Conservation (phyloP, 35 echinoderm and acorn worm genomes). For the Ptychodera flava region DNA sequence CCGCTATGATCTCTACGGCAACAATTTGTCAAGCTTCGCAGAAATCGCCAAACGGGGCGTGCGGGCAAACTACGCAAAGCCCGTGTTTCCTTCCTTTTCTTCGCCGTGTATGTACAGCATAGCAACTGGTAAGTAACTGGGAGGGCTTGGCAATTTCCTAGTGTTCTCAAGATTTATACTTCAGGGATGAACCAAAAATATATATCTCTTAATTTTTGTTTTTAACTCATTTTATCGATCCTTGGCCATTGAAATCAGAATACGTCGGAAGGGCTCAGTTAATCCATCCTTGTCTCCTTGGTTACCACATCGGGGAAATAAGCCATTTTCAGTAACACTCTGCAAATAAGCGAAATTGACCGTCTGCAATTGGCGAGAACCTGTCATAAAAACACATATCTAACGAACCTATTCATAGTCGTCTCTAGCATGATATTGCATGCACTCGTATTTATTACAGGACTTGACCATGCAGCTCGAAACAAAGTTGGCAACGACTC, state of each 20-base stretch:
- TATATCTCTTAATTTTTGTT: not conserved
- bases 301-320: too few relatives aligned
- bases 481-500: too few relatives aligned
- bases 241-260: not conserved
- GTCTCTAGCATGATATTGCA: too few relatives aligned
- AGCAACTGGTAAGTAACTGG: constrained; percentile 52
- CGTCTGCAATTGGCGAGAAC: too few relatives aligned
- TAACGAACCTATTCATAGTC: too few relatives aligned
- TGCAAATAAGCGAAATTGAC: too few relatives aligned
- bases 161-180: not conserved
- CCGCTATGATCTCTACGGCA: constrained; percentile 58
- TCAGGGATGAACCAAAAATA: not conserved
- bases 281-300: too few relatives aligned
- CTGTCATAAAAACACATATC: too few relatives aligned
- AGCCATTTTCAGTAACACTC: too few relatives aligned
- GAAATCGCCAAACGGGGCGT: constrained; percentile 54
- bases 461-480: too few relatives aligned
- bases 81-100: constrained; percentile 54
- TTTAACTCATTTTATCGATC: not conserved
- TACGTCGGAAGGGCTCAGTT: not conserved
- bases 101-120: constrained; percentile 71
- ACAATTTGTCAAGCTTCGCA: constrained; percentile 37
- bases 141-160: not conserved
- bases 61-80: constrained; percentile 39
- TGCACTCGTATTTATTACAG: too few relatives aligned